These are phyloP conservation scores for Limanda limanda DNA, from an alignment of 2,113 vertebrate genomes.

Conservation along the genomic window DNA sequence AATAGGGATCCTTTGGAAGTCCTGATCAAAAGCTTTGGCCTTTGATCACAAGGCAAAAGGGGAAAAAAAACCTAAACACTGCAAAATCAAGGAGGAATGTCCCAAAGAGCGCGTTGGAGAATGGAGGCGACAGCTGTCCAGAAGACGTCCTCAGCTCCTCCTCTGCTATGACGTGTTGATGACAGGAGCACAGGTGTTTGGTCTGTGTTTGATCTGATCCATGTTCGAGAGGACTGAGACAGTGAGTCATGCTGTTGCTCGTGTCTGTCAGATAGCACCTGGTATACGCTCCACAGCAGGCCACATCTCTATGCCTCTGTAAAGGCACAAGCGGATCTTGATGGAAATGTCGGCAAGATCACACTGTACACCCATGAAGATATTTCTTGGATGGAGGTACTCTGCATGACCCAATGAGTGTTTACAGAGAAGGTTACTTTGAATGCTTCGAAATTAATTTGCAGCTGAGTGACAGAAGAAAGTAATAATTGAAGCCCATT, in stretches of 20 bases:
- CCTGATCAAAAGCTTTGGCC: constrained; percentile 82
- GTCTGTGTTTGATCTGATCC: constrained; percentile 51
- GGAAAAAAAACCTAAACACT: constrained; percentile 70
- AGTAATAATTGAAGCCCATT: constrained; percentile 62
- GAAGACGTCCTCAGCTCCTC: constrained; percentile 48
- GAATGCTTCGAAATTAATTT: constrained; percentile 57
- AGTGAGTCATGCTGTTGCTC: constrained; percentile 45
- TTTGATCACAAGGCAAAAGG: constrained; percentile 81
- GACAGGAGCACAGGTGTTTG: constrained; percentile 60
- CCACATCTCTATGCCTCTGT: neutral
- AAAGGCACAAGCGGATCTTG: neutral
- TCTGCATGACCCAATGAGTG: constrained; percentile 28
- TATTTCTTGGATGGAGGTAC: neutral
- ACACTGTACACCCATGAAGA: neutral
- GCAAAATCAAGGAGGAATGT: constrained; percentile 82
- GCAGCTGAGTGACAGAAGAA: constrained; percentile 58
- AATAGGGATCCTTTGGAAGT: constrained; percentile 82
- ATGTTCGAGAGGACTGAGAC: constrained; percentile 11
- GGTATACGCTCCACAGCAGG: constrained; percentile 1
- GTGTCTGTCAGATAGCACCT: constrained; percentile 28
- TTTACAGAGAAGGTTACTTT: constrained; percentile 47
- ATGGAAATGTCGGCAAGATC: neutral
- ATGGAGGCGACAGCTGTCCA: constrained; percentile 61
- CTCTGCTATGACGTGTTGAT: constrained; percentile 42
- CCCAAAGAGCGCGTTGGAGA: constrained; percentile 59